Percentiles rank a stretch among this genome's conserved stretches.
Evolutionary conservation across 2,113 vertebrate species (phyloP).

Genomic region (Chionodraco myersi): DNA sequence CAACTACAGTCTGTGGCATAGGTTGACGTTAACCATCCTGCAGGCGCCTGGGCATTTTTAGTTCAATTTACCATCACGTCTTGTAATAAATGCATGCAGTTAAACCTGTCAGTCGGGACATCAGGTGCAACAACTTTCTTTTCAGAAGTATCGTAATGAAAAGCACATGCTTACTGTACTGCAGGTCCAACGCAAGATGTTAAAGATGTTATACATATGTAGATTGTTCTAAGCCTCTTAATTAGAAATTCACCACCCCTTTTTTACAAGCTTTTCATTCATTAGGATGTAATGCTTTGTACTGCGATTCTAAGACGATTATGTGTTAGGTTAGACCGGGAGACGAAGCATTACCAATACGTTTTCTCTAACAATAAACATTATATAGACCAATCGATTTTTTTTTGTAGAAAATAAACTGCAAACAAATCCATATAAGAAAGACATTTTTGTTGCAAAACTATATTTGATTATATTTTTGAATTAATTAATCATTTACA

Average conservation of each 20-base stretch:
- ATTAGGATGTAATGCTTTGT: neutral
- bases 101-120: neutral
- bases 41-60: neutral
- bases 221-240: neutral
- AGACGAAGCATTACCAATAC: no score
- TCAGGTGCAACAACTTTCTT: constrained; percentile 9
- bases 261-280: neutral
- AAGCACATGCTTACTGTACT: neutral
- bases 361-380: no score
- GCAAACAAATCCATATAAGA: neutral
- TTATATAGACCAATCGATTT: neutral
- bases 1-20: neutral
- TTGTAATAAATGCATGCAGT: neutral
- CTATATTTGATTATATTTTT: neutral
- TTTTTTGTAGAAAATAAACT: neutral
- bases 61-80: neutral
- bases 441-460: neutral
- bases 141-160: neutral
- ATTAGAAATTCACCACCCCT: neutral
- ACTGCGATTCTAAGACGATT: neutral
- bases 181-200: neutral
- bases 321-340: neutral
- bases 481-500: neutral
- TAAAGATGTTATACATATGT: neutral
- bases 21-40: neutral